Evolutionary conservation across 2,113 vertebrate species (phyloP), one percentile per base, ranked within the genome.

Genomic region (Peromyscus maniculatus): DNA sequence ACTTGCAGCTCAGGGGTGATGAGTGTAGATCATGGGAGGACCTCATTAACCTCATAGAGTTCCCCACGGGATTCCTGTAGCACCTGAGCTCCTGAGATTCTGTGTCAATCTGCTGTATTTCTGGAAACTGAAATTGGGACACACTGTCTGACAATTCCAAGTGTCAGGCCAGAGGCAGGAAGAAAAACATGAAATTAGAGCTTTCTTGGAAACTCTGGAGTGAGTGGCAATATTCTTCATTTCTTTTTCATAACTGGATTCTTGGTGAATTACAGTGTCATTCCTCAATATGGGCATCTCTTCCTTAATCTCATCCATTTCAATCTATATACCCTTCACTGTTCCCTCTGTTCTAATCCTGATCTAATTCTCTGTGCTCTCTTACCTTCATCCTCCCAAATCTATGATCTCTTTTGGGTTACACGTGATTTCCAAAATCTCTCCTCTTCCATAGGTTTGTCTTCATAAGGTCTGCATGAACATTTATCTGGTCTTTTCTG

Each of bases 81-180:
- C 55, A 93, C 49, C n/a, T 75, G 92, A 57, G 49, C 22, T 93
- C 78, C 19, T 10, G 86, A 3, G 43, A 64, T 69, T 89, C 88
- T 69, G 5, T 46, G 91, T 59, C 66, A 77, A 86, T 89, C 55
- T 75, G 67, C 6, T 84, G 5, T 95, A 96, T 97, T 97, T 97
- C 83, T 96, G 83, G 94, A 97, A 97, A 94, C 67, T 71, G 79
- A 95, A 96, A 96, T 94, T 90, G 69, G 94, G 94, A 67, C 91
- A 88, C 2, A 6, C 13, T 1, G 4, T 93, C 74, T 86, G 94
- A 95, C 82, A 93, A 94, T 69, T 22, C 7, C 89, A 96, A 66
- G 69, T 95, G 83, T 93, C 97, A 84, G 1, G 0, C 52, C 83
- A 66, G 91, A 94, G 55, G 62, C 71, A 89, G 72, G 31, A 92